phyloP scores from a whole-genome alignment of 2,797 vertebrate genomes.

The Arnoldichthys spilopterus region DNA sequence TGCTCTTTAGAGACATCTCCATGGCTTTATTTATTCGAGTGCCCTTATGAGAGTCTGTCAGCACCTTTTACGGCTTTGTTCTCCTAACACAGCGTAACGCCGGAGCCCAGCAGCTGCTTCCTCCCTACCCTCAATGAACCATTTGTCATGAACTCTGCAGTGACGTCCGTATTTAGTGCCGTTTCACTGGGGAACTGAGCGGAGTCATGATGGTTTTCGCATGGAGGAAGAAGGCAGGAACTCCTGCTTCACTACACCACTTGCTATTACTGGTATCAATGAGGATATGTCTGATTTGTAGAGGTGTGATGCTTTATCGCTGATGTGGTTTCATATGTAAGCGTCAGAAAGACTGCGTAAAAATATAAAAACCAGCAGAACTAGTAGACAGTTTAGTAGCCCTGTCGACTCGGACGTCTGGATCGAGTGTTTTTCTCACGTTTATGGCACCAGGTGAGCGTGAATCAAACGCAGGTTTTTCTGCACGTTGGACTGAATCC shows the following conservation, averaged over 20 bases:
- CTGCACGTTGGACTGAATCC: too few species aligned
- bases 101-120: constrained; percentile 11
- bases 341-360: too few species aligned
- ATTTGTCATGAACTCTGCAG: constrained; percentile 13
- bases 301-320: background rate
- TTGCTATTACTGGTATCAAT: background rate
- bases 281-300: background rate
- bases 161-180: background rate
- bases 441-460: too few species aligned
- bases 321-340: too few species aligned
- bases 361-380: too few species aligned
- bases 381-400: too few species aligned
- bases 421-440: too few species aligned
- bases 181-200: background rate
- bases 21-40: constrained; percentile 30
- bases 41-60: constrained; percentile 33
- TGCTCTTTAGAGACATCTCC: constrained; percentile 1
- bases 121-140: background rate
- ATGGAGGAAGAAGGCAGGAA: background rate
- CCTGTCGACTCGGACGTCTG: too few species aligned
- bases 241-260: background rate
- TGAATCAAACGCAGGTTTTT: too few species aligned
- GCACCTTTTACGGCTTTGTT: constrained; percentile 15
- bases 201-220: background rate
- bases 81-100: constrained; percentile 25